A percentile compares a stretch with the other conserved stretches of the same genome.
These are phyloP conservation scores for Cephus spinipes DNA, from an alignment of 2,888 invertebrate species.

Conservation along the genomic window DNA sequence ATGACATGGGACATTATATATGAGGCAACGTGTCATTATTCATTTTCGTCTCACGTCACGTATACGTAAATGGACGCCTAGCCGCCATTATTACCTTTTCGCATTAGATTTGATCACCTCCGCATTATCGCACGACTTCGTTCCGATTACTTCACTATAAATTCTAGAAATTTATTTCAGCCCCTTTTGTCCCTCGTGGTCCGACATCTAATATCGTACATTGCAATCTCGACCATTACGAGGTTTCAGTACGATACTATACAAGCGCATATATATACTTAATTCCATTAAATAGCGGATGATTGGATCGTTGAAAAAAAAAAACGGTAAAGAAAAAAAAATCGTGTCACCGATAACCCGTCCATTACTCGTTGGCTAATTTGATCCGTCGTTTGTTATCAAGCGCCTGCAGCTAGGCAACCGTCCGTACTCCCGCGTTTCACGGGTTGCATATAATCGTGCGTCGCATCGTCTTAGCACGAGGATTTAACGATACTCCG, in stretches of 20 bases:
- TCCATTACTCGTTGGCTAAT: neutral
- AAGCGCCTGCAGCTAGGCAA: neutral
- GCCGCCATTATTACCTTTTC: neutral
- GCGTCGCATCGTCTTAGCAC: neutral
- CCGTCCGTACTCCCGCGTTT: neutral
- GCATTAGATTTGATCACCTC: constrained; percentile 17
- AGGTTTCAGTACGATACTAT: neutral
- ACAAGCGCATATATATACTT: neutral
- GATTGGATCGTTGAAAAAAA: neutral
- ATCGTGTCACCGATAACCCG: neutral
- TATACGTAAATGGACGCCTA: neutral
- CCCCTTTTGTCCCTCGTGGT: neutral
- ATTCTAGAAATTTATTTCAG: neutral
- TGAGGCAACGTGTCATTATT: neutral
- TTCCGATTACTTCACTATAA: neutral
- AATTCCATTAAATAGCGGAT: neutral
- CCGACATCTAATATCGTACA: neutral
- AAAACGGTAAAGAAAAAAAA: neutral
- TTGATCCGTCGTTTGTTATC: neutral
- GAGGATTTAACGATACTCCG: neutral
- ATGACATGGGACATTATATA: neutral
- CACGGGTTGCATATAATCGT: neutral
- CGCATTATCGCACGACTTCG: constrained; percentile 16
- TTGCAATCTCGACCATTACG: neutral
- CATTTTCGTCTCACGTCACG: neutral